Evolutionary conservation across 2,113 vertebrate genomes (phyloP).

Genomic region (Zapus hudsonius): DNA sequence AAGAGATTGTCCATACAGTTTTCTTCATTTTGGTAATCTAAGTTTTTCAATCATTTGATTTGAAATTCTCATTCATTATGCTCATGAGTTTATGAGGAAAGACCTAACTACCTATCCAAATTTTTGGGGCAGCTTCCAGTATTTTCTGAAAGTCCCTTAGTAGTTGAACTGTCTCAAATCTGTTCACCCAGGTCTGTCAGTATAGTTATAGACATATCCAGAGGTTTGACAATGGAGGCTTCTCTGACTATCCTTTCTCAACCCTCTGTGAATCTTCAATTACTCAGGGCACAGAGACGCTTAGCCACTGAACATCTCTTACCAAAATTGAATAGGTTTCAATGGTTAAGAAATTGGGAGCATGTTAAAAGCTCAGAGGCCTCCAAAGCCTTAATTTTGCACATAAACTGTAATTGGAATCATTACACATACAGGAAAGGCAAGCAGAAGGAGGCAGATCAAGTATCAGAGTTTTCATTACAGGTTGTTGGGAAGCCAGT

Average conservation of each 20-base stretch:
- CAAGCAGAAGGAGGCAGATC: background rate
- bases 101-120: background rate
- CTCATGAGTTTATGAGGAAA: background rate
- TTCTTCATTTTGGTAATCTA: background rate
- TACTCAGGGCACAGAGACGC: background rate
- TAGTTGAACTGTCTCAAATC: background rate
- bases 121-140: background rate
- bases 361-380: background rate
- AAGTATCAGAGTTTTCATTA: background rate
- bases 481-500: background rate
- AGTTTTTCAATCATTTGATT: background rate
- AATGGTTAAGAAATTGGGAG: background rate
- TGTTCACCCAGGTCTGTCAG: background rate
- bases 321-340: background rate
- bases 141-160: background rate
- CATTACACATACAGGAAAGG: background rate
- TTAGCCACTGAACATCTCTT: background rate
- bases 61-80: background rate
- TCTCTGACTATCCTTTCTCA: background rate
- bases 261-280: background rate
- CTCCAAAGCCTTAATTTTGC: too few species aligned
- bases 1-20: background rate
- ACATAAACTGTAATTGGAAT: background rate
- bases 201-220: background rate
- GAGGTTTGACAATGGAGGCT: too few species aligned